A percentile compares a stretch with the other conserved stretches of the same genome.
phyloP scores from a whole-genome alignment of 2,113 vertebrate genomes.

The Percina caprodes region DNA sequence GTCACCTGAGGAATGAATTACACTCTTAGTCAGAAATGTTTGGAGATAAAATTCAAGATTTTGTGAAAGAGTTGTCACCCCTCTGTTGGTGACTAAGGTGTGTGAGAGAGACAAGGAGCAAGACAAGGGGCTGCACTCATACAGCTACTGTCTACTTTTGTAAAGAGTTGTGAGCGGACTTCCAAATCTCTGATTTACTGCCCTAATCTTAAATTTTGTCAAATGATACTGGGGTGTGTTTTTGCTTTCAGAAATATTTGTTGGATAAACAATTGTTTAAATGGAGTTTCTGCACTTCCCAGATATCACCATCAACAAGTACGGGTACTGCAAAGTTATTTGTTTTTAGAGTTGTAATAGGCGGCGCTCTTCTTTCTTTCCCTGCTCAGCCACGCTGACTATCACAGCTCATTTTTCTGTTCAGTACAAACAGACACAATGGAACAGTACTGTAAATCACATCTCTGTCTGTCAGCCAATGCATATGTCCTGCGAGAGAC shows the following conservation, averaged over 20 bases:
- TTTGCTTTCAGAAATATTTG: not conserved
- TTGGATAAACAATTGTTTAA: not conserved
- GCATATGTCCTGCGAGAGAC: slow-evolving; percentile 18
- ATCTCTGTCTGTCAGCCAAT: slow-evolving; percentile 39
- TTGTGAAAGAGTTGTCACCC: not conserved
- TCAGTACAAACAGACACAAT: slow-evolving; percentile 13
- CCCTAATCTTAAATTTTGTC: not conserved
- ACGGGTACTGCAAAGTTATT: not conserved
- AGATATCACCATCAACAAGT: not conserved
- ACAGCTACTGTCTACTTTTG: not conserved
- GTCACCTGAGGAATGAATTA: slow-evolving; percentile 35
- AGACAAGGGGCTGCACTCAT: not conserved
- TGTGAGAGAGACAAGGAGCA: not conserved
- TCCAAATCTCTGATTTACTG: not conserved
- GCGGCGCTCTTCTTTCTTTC: not conserved
- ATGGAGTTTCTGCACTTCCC: not conserved
- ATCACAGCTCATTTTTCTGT: slow-evolving; percentile 21
- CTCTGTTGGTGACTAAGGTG: not conserved
- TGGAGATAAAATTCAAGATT: not conserved
- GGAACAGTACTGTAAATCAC: slow-evolving; percentile 54
- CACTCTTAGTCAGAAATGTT: slow-evolving; percentile 35
- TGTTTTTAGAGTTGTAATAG: not conserved
- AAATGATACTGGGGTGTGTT: not conserved
- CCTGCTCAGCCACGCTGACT: not conserved
- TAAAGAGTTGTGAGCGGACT: not conserved